Evolutionary conservation across 2,888 invertebrate species (phyloP), one percentile per base, ranked within the genome.

Genomic region (Epirrhoe alternata): DNA sequence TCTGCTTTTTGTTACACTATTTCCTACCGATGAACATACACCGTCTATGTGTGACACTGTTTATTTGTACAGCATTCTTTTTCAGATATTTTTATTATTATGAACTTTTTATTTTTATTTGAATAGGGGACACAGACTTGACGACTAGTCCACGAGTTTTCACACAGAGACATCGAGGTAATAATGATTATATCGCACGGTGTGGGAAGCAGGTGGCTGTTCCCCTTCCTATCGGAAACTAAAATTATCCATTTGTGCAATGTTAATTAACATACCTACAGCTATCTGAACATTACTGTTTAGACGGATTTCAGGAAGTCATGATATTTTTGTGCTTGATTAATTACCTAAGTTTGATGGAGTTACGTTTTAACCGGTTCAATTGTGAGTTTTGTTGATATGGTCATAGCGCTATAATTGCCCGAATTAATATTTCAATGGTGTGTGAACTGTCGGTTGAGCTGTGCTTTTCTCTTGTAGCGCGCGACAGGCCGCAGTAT

Each of bases 381-480:
- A 54, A 70, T 50, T 65, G 66, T 71, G 68, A 64, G 60, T 66
- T 69, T 69, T 73, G 72, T 74, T 66, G 71, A 69, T 54, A 69
- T 72, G 61, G 61, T 64, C 68, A 58, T 66, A 70, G 67, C 74
- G 72, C 72, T 75, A 71, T 70, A 63, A 68, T 69, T 74, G 74
- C 74, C 68, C 66, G 54, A 58, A 70, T 66, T 71, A 74, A 77
- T 77, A 78, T 75, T 77, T 77, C 72, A 71, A 77, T 78, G 81
- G 84, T 86, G 86, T 88, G 86, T 84, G 86, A 82, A 79, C 80
- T 84, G 82, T 86, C 86, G 83, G 88, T 89, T 93, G 86, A 93
- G 90, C 83, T 90, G 81, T 89, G 83, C 86, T 82, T 92, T 92
- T 90, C 82, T 93, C 88, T 92, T 90, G 86, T 93, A 93, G 92